Percentiles rank a stretch among this genome's conserved stretches.
Evolutionary conservation across 2,888 invertebrate species (phyloP).

Genomic region (Drosophila anceps): DNA sequence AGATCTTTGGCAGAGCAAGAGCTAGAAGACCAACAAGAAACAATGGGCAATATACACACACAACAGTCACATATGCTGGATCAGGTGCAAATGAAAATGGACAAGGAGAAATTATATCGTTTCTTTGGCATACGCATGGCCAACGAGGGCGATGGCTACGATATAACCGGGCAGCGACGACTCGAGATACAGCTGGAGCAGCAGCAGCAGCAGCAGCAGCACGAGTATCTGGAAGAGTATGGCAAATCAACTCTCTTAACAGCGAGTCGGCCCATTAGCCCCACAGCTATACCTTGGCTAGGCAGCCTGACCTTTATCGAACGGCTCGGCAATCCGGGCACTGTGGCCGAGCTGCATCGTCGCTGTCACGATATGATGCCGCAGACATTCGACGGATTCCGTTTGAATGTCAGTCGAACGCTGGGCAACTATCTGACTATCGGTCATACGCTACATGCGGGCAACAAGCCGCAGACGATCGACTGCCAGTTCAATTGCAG

Average conservation of each 20-base stretch:
- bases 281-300: not conserved
- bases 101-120: constrained; percentile 32
- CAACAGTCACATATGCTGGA: not conserved
- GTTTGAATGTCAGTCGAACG: constrained; percentile 10
- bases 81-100: constrained; percentile 1
- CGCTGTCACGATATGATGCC: constrained; percentile 36
- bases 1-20: constrained; percentile 3
- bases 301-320: not conserved
- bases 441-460: constrained; percentile 33
- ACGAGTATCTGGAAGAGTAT: not conserved
- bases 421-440: constrained; percentile 11
- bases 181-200: constrained; percentile 1
- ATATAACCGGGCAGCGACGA: not conserved
- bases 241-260: not conserved
- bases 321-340: constrained; percentile 38
- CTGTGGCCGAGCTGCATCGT: constrained; percentile 36
- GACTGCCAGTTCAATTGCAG: constrained; percentile 35
- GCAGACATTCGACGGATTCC: constrained; percentile 43
- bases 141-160: constrained; percentile 45
- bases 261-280: not conserved
- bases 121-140: constrained; percentile 43
- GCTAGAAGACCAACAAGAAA: not conserved
- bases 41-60: constrained; percentile 33
- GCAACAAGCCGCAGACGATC: not conserved
- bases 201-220: constrained; percentile 7